A percentile compares a stretch with the other conserved stretches of the same genome.
Evolutionary conservation across 2,113 vertebrate genomes (phyloP).

Genomic region (Chloropsis hardwickii): DNA sequence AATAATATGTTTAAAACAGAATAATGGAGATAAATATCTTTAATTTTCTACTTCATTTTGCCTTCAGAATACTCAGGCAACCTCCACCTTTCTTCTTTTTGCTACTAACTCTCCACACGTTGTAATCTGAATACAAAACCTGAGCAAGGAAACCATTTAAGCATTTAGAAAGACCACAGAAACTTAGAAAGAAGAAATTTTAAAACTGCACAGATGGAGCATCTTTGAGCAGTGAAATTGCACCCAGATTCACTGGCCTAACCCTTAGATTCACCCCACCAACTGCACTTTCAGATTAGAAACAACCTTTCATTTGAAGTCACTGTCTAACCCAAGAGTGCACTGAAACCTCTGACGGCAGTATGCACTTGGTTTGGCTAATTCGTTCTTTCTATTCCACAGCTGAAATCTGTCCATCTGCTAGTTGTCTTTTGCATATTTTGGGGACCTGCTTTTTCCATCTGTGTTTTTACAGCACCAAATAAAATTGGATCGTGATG

Average conservation of each 20-base stretch:
- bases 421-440: neutral
- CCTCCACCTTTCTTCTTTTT: conserved; percentile 27
- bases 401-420: neutral
- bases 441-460: neutral
- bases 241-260: neutral
- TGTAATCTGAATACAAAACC: conserved; percentile 2
- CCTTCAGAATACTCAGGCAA: conserved; percentile 28
- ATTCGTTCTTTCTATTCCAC: neutral
- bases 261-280: neutral
- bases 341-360: neutral
- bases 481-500: neutral
- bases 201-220: accelerated
- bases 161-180: neutral
- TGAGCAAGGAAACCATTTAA: neutral
- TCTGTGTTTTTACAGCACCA: conserved; percentile 7
- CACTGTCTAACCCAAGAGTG: neutral
- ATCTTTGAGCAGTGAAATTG: neutral
- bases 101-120: neutral
- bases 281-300: neutral
- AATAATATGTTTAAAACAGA: conserved; percentile 56
- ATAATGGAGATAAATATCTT: conserved; percentile 71
- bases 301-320: neutral
- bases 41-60: conserved; percentile 69
- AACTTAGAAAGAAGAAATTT: neutral
- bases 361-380: neutral